Percentiles rank a stretch among this genome's conserved stretches.
phyloP scores from a whole-genome alignment of 2,888 invertebrate species.

The Criorhina ranunculi region DNA sequence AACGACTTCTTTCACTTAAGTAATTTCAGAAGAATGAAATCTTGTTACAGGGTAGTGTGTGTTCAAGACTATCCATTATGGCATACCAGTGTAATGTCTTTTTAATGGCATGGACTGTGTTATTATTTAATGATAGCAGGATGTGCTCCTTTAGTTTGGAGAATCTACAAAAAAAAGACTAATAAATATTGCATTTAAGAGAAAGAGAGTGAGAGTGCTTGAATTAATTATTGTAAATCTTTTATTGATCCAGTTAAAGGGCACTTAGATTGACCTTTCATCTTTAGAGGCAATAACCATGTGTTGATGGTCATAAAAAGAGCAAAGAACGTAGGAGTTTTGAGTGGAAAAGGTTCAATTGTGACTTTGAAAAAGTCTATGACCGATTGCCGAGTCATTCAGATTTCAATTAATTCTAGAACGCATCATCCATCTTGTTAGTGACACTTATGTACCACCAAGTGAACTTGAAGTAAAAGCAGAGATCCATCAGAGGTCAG shows the following conservation, averaged over 20 bases:
- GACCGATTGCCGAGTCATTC: too few relatives aligned
- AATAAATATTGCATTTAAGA: background rate
- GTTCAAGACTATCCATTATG: conserved; percentile 2
- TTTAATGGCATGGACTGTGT: background rate
- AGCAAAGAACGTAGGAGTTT: too few relatives aligned
- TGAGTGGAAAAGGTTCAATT: too few relatives aligned
- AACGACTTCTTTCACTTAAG: conserved; percentile 29
- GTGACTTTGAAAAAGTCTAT: too few relatives aligned
- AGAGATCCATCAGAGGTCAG: too few relatives aligned
- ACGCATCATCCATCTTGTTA: too few relatives aligned
- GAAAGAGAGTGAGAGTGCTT: background rate
- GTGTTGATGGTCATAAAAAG: too few relatives aligned
- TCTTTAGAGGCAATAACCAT: too few relatives aligned
- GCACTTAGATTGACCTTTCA: background rate
- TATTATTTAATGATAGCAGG: background rate
- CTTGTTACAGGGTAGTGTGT: background rate
- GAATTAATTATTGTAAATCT: background rate
- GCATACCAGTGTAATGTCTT: background rate
- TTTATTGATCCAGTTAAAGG: background rate
- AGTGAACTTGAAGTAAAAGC: too few relatives aligned
- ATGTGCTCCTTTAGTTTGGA: background rate
- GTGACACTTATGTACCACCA: too few relatives aligned
- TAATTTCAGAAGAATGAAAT: conserved; percentile 6
- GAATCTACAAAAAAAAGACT: background rate
- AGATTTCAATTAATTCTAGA: too few relatives aligned